Percentiles rank a stretch among this genome's conserved stretches.
These are phyloP conservation scores for Cheiracanthium punctorium DNA, from an alignment of 2,888 invertebrate genomes.

Conservation along the genomic window DNA sequence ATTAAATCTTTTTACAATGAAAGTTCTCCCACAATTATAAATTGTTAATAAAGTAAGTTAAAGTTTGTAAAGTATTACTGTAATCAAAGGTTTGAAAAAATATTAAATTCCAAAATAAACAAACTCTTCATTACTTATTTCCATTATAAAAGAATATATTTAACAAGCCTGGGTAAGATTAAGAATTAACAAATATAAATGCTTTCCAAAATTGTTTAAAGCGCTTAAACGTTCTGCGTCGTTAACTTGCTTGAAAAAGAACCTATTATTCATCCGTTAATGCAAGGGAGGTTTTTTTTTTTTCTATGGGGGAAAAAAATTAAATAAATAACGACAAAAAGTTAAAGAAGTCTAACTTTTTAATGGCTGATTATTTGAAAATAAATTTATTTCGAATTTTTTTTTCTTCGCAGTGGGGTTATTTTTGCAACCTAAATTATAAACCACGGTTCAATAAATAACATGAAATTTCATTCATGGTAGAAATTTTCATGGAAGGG, in stretches of 20 bases:
- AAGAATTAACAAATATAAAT: conserved; percentile 8
- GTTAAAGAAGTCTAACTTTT: not conserved
- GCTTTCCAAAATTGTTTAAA: conserved; percentile 8
- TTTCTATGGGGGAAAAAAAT: not conserved
- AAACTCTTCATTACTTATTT: not conserved
- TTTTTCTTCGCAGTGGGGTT: not conserved
- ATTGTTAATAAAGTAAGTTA: not conserved
- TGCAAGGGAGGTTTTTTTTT: too few species aligned
- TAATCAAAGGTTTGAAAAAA: not conserved
- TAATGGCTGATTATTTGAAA: not conserved
- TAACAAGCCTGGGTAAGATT: not conserved
- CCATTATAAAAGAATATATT: conserved; percentile 2
- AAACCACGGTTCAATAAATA: not conserved
- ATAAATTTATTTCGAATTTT: not conserved
- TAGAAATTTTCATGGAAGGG: too few species aligned
- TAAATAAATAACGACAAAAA: not conserved
- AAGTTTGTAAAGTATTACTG: not conserved
- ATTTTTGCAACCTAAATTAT: not conserved
- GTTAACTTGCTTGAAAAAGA: not conserved
- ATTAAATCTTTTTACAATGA: too few species aligned
- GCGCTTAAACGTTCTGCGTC: not conserved
- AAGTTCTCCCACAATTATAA: too few species aligned
- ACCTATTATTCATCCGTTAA: conserved; percentile 3
- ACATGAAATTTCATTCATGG: not conserved
- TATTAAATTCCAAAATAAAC: not conserved